Base-by-base conservation (phyloP, 2,888 invertebrate species). In the Meloe dianella region DNA sequence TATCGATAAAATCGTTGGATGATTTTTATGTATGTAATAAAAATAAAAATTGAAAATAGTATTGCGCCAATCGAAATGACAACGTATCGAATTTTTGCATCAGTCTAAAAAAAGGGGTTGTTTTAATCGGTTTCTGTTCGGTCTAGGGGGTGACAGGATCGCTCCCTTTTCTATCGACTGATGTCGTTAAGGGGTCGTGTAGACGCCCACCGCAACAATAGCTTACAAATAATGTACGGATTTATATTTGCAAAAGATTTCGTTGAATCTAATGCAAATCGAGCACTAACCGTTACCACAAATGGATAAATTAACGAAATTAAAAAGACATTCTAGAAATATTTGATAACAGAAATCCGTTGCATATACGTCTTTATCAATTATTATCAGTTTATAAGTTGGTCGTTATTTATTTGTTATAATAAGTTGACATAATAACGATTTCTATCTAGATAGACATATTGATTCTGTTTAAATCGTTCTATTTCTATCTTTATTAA, bases 81-180 rank as follows among this genome's bases (percentile, higher is more conserved):
- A 83, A 83, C 83, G 83, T 83, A 84, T 84, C 83, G 82, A 83
- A 83, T 83, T 83, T 80, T 80, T 75, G 74, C 73, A 78, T 79
- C 78, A 79, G 78, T 72, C 72, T 22, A 41, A 35, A 2, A 20
- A 47, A 82, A 82, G 82, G 84, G 83, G 83, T 83, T 83, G 82
- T 82, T 83, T 83, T 83, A 83, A 83, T 82, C 82, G 83, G 81
- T 82, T 83, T 82, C 77, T 76, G 78, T 76, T 78, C 80, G 73
- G 51, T 74, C 77, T 71, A 69, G 79, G 77, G 80, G 82, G 80
- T 77, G 77, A 79, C 76, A 76, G 71, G 78, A 80, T 79, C 78
- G 77, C 75, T 75, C 79, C 78, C 80, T 74, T 77, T 51, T 79
- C 71, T 75, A 73, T 71, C 67, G 72, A 77, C 78, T 78, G 79